Base-by-base conservation (phyloP, 30 jellyfish, hydroid and myxozoan genomes). In the Aurelia aurita complex sp. Pacific region DNA sequence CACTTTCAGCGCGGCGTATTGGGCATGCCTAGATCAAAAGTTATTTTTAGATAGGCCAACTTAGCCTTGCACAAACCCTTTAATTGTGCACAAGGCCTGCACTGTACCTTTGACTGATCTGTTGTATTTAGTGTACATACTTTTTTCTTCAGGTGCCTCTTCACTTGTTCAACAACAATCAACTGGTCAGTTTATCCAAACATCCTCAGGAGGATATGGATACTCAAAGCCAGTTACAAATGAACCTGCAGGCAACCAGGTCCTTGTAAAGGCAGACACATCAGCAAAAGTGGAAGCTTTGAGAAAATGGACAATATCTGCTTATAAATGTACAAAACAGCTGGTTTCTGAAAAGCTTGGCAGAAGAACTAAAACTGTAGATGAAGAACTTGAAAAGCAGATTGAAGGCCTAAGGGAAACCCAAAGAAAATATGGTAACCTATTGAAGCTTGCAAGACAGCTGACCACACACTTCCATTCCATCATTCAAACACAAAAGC, bases 331-430 rank as follows among this genome's bases (percentile, higher is more conserved):
- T 80, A 95, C 99, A 32, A 89, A 90, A 19, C 99, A 95, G 53
- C 86, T 95, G 72, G 99, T 95, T 7, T 90, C 98, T 14, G 99
- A 95, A 65, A 95, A 86, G 82, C 95, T 95, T 73, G 99, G 99
- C 4, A 86, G 98, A 42, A 90, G 99, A 69, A 82, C 99, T 76
- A 81, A 93, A 83, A 95, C 99, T 69, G 99, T 95, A 23, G 99
- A 95, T 86, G 91, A 97, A 51, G 99, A 90, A 69, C 85, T 95
- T 60, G 99, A 95, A 52, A 89, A 85, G 81, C 99, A 90, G 53
- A 90, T 95, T 73, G 97, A 86, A 55, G 77, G 76, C 69, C 73
- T 95, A n/a, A 86, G 95, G 73, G 99, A 95, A 23, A 95, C 97
- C 6, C 99, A 95, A 79, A 75, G 88, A 64, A 84, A 89, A 53